These are phyloP conservation scores for Deroplatys truncata DNA, from an alignment of 2,888 invertebrate species.

Conservation along the genomic window DNA sequence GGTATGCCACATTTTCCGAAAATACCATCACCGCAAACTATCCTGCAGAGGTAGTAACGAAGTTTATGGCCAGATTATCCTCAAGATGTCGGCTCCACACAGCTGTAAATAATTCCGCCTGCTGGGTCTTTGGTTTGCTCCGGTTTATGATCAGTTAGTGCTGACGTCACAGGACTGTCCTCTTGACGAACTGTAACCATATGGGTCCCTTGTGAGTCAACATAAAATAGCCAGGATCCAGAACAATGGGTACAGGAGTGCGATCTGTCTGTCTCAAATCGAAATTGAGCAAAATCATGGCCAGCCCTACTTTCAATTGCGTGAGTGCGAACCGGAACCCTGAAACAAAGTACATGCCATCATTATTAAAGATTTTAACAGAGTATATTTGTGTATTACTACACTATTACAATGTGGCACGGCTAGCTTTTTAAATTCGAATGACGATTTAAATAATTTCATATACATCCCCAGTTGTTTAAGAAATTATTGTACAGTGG, in stretches of 20 bases:
- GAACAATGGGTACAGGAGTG: neutral
- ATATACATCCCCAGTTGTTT: too few species aligned
- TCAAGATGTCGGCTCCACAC: neutral
- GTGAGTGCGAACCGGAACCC: neutral
- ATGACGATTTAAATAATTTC: too few species aligned
- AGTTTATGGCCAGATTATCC: neutral
- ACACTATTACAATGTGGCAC: too few species aligned
- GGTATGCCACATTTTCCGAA: too few species aligned
- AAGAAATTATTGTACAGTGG: too few species aligned
- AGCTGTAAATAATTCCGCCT: neutral
- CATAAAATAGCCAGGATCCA: conserved; percentile 5
- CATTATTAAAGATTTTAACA: too few species aligned
- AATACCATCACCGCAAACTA: too few species aligned
- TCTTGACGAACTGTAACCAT: conserved; percentile 12
- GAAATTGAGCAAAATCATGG: neutral
- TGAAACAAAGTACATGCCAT: neutral
- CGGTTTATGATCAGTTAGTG: neutral
- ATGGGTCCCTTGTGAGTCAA: neutral
- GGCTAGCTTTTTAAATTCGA: too few species aligned
- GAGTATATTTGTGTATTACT: too few species aligned
- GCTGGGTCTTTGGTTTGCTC: neutral
- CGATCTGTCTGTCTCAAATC: neutral
- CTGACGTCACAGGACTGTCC: neutral
- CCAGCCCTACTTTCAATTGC: conserved; percentile 5
- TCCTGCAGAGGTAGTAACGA: neutral